Evolutionary conservation across 1,140 invertebrate species (phyloP).

Genomic region (Eumaeus atala): DNA sequence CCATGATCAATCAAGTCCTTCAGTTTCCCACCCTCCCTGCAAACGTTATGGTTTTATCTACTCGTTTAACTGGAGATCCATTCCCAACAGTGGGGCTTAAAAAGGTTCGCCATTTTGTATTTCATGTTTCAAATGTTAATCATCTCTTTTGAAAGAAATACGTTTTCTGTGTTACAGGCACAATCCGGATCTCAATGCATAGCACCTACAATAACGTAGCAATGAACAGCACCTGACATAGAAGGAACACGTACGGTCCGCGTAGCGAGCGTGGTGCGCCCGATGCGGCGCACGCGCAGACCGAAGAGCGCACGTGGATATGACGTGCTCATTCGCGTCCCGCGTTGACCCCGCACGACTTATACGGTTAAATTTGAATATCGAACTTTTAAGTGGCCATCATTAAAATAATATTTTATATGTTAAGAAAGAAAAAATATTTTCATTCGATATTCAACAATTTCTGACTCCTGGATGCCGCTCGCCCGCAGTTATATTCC

Average conservation of each 20-base stretch:
- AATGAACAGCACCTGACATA: slow-evolving; percentile 54
- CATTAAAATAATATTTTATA: background rate
- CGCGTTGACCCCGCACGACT: slow-evolving; percentile 31
- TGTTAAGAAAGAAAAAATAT: slow-evolving; percentile 6
- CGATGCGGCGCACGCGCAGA: slow-evolving; percentile 27
- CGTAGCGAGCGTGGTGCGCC: slow-evolving; percentile 24
- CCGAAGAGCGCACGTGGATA: slow-evolving; percentile 59
- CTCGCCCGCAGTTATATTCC: background rate
- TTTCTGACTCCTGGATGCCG: background rate
- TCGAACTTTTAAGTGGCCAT: slow-evolving; percentile 8
- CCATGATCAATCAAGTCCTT: too few relatives aligned
- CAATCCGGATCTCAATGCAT: slow-evolving; percentile 64
- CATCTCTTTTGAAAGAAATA: too few relatives aligned
- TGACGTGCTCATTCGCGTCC: slow-evolving; percentile 44
- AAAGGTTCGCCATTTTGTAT: too few relatives aligned
- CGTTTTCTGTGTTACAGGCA: slow-evolving; percentile 34
- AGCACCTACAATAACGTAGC: slow-evolving; percentile 66
- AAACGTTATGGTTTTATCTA: too few relatives aligned
- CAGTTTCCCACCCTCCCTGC: too few relatives aligned
- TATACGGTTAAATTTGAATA: slow-evolving; percentile 20
- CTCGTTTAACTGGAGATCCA: too few relatives aligned
- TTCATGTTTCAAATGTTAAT: too few relatives aligned
- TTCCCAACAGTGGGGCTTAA: too few relatives aligned
- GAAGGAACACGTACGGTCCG: slow-evolving; percentile 35
- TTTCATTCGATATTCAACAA: background rate